Base-by-base conservation (phyloP, 2,797 vertebrate species). In the Ceyx erithaca region DNA sequence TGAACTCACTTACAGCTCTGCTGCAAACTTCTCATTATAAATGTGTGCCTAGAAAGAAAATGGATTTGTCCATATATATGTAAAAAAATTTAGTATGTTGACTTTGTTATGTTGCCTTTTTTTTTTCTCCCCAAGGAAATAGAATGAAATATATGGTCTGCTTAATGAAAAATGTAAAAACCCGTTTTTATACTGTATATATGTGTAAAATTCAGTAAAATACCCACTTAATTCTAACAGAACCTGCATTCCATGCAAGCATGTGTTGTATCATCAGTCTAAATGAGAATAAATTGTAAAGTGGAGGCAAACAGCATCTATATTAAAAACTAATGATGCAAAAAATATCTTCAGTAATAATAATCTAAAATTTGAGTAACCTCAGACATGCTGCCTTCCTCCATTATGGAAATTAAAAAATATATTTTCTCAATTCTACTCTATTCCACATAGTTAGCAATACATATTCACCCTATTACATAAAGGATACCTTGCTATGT, bases 311-410 rank as follows among this genome's bases (percentile, higher is more conserved):
- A 80, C 30, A 66, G 43, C 75, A 85, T 57, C 66, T 93, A 69
- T 92, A 95, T 93, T 92, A 95, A 96, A 96, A 96, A 90, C 86
- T 94, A 96, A 96, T 93, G 94, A 93, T 94, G 91, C 87, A 90
- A 94, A 92, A 96, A 94, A 96, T 85, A 58, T 75, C 88, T 87
- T 94, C 79, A 93, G 75, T 48, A 92, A 89, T 91, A 93, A 94
- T 90, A 93, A 95, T 96, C 76, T 93, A 92, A 93, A 91, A 75
- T 71, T 54, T 58, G 86, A 91, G 79, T 96, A 94, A 92, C 90
- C 91, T 93, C 86, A 93, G 85, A 88, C 85, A 91, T 92, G 78
- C 88, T 95, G 95, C 79, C 78, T 95, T 94, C 48, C 72, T 90
- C 79, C 75, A 93, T 95, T 94, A 95, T 81, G 87, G 83, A 93